Evolutionary conservation across 2,888 invertebrate genomes (phyloP).

Genomic region (Lithophane semibrunnea): DNA sequence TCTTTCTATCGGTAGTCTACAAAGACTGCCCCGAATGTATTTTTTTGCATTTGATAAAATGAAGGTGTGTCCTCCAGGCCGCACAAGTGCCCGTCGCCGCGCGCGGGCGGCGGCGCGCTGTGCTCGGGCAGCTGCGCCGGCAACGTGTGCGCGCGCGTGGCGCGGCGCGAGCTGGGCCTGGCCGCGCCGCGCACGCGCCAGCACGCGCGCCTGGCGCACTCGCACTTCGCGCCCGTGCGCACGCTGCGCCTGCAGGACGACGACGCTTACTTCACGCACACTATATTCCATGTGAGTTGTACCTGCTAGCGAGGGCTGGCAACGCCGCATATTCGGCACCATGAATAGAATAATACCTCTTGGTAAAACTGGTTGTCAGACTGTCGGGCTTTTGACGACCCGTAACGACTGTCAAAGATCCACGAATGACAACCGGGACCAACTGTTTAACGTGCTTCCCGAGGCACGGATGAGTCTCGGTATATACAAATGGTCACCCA

Average conservation of each 20-base stretch:
- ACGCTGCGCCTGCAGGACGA: constrained; percentile 88
- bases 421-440: too few species aligned
- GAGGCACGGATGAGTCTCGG: too few species aligned
- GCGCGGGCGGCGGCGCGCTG: constrained; percentile 59
- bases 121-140: constrained; percentile 90
- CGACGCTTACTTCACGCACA: constrained; percentile 93
- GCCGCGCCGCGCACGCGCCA: constrained; percentile 75
- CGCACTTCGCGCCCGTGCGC: constrained; percentile 86
- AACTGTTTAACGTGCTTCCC: too few species aligned
- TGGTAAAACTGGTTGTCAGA: too few species aligned
- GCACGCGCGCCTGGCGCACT: constrained; percentile 80
- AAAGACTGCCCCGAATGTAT: too few species aligned
- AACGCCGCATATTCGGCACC: not conserved
- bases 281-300: constrained; percentile 92
- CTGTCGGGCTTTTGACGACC: too few species aligned
- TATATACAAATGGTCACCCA: too few species aligned
- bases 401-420: too few species aligned
- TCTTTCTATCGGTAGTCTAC: too few species aligned
- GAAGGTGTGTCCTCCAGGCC: constrained; percentile 90
- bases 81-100: constrained; percentile 97
- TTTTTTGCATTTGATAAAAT: not conserved
- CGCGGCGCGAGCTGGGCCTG: constrained; percentile 92
- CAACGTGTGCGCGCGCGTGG: constrained; percentile 97
- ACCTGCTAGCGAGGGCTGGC: not conserved
- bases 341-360: too few species aligned